Evolutionary conservation across 2,113 vertebrate genomes (phyloP), one percentile per base, ranked within the genome.

Genomic region (Rhineura floridana): DNA sequence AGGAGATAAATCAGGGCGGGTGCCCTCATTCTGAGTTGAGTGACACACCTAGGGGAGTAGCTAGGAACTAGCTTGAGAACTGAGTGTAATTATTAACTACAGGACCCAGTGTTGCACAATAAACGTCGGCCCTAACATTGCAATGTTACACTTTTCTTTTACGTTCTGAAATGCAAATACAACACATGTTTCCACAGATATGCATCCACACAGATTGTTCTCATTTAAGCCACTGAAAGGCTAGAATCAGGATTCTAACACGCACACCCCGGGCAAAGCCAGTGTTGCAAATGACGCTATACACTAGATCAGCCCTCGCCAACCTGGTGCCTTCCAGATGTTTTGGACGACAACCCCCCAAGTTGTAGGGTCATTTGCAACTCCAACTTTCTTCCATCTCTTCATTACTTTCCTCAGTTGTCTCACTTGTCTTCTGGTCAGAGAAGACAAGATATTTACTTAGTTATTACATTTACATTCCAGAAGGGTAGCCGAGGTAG

Each of bases 31-130:
- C 95, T 93, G 95, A 96, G 78, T 93, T 95, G 96, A 97, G 96
- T 90, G 97, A 95, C 95, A 96, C 94, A 95, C 94, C 96, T 89
- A 59, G 88, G 94, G 96, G 95, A 94, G 95, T 96, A 95, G 95
- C 93, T 95, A 94, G 93, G 94, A 96, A 93, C 92, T 52, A 90
- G 93, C 94, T 94, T 92, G 95, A 96, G 96, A 95, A 95, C 95
- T 94, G 95, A 94, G 92, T 95, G 91, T 95, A 96, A 96, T 96
- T 96, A 96, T 96, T 96, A 96, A 96, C 95, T 94, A 93, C 95
- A 59, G 55, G 55, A 59, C 96, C 72, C 91, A 95, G 91, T 55
- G 93, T 97, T 96, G 91, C 97, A 94, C 96, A 97, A 97, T 89
- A 93, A 95, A 90, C 89, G 92, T 90, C 93, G 89, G 92, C 85